Base-by-base conservation (phyloP, 2,888 invertebrate species). In the Drosophila prostipennis region DNA sequence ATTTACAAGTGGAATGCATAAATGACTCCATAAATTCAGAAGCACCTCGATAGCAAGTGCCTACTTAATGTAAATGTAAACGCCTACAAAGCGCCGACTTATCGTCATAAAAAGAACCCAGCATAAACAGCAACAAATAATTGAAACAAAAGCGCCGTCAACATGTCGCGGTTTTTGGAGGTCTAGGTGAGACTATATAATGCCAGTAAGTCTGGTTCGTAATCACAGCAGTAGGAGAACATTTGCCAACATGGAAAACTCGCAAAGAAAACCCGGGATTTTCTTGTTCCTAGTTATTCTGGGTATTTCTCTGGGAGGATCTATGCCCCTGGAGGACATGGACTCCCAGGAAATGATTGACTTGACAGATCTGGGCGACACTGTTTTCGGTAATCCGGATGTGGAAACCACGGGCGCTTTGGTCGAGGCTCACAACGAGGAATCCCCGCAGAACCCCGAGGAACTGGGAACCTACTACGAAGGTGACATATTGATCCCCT, bases 391-490 rank as follows among this genome's bases (percentile, higher is more conserved):
- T 7, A 61, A 86, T 10, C 94, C 94, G 1, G 93, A 92, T 16
- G 92, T 91, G 16, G 85, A 89, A 70, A 79, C 58, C 0, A 87
- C 86, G 0, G 87, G 87, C 0, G 56, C 56, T 2, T 45, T 81
- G 32, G 78, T 89, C 0, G 78, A 76, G 1, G 65, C 74, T 2
- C 71, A 77, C 34, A 65, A 61, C 6, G 63, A 46, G n/a, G 11
- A 46, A 0, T 83, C 71, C 0, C 36, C 42, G 0, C 92, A 94
- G 74, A 96, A 96, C 89, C 96, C 96, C 0, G 96, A 97, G 89
- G 96, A 97, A 87, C 90, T 95, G 80, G 96, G 96, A 0, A 94
- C 93, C n/a, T 96, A 96, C 85, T 93, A 94, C 0, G 95, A 96
- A 88, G 96, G 96, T 5, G 96, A 97, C 80, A 96, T 96, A 58